Evolutionary conservation across 2,797 vertebrate genomes (phyloP).

Genomic region (Sebastes elongatus): DNA sequence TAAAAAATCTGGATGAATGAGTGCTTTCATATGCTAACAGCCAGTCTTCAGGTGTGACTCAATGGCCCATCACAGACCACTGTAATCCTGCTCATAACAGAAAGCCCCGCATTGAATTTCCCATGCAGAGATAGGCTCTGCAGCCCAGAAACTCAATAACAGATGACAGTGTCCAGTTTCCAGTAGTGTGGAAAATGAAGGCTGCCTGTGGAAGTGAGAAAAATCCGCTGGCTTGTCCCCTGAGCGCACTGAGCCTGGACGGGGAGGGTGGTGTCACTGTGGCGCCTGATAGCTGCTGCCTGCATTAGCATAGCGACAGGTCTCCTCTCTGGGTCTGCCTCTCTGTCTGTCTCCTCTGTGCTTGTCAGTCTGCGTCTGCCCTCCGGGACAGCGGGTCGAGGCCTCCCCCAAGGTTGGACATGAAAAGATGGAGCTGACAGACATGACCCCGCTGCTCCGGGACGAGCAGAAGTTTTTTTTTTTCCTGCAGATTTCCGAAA

Average conservation of each 20-base stretch:
- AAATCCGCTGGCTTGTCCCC: conserved; percentile 49
- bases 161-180: conserved; percentile 76
- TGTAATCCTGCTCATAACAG: conserved; percentile 13
- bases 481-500: conserved; percentile 23
- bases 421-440: conserved; percentile 50
- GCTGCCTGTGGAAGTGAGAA: conserved; percentile 65
- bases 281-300: conserved; percentile 27
- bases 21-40: conserved; percentile 15
- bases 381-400: conserved; percentile 31
- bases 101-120: conserved; percentile 44
- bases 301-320: conserved; percentile 58
- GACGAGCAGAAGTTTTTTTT: not conserved
- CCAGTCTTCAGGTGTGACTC: conserved; percentile 18
- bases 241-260: conserved; percentile 29
- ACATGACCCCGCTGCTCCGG: conserved; percentile 20
- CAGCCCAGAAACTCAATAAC: conserved; percentile 59
- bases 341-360: conserved; percentile 35
- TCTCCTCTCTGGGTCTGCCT: conserved; percentile 34
- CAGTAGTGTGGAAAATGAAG: conserved; percentile 76
- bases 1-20: conserved; percentile 21
- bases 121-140: conserved; percentile 30
- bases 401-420: conserved; percentile 38
- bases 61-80: conserved; percentile 12
- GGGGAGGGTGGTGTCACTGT: conserved; percentile 32
- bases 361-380: conserved; percentile 43